phyloP scores from a whole-genome alignment of 2,797 vertebrate genomes.

The Discoglossus pictus region DNA sequence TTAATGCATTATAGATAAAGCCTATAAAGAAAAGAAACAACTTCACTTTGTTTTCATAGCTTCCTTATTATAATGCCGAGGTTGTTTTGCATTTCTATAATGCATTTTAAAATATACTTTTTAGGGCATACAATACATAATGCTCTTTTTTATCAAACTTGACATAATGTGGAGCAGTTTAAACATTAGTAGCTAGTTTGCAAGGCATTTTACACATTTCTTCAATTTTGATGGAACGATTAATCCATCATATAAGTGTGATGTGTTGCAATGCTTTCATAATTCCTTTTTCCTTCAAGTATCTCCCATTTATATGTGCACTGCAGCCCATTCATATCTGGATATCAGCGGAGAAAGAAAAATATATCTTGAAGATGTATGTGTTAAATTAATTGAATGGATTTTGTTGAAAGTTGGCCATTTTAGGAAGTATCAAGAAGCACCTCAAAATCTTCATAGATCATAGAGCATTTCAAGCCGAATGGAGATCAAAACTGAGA shows the following conservation, averaged over 20 bases:
- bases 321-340: slow-evolving; percentile 17
- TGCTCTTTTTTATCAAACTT: slow-evolving; percentile 36
- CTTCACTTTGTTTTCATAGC: background rate
- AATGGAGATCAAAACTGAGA: no score
- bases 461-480: no score
- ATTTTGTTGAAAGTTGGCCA: no score
- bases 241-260: slow-evolving; percentile 44
- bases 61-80: slow-evolving; percentile 8
- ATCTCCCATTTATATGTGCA: slow-evolving; percentile 5
- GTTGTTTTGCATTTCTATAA: slow-evolving; percentile 22
- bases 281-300: slow-evolving; percentile 34
- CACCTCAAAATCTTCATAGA: no score
- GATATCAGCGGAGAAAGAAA: background rate
- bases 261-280: slow-evolving; percentile 28
- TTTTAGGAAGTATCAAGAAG: no score
- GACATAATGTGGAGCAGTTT: slow-evolving; percentile 32
- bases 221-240: slow-evolving; percentile 37
- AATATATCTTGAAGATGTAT: no score
- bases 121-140: slow-evolving; percentile 14
- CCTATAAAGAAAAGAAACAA: background rate
- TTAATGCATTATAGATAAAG: slow-evolving; percentile 6
- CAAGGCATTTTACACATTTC: slow-evolving; percentile 34
- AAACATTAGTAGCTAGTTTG: slow-evolving; percentile 39
- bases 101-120: slow-evolving; percentile 20
- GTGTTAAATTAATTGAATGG: no score